Evolutionary conservation across 2,797 vertebrate genomes (phyloP), one percentile per base, ranked within the genome.

Genomic region (Eulemur rubriventer): DNA sequence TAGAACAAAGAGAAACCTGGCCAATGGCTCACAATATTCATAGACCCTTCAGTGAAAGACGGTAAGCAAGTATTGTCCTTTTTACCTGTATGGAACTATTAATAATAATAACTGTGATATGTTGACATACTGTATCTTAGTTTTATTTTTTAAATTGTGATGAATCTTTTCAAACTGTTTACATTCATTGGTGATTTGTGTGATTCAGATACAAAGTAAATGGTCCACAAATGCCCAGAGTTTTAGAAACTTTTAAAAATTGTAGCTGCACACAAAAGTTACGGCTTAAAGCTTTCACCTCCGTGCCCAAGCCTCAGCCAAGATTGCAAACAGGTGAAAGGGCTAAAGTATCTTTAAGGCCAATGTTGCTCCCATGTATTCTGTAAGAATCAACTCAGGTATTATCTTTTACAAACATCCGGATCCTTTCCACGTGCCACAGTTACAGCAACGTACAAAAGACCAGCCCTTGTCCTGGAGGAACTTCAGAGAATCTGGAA

Each of bases 401-500:
- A 33, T 52, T 8, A 28, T 41, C 55, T 57, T 70, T 86, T 70
- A 82, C 22, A 81, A 85, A 61, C 26, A 55, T 55, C 13, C 70
- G 35, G 55, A 69, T 80, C n/a, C 57, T 75, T 41, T 61, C 16
- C 50, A 8, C 17, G n/a, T 20, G 17, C n/a, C 55, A 72, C 28
- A 82, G 26, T 76, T 78, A 65, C 20, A 87, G 41, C 30, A 30
- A 1, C 1, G 1, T 48, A 35, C n/a, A 57, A 65, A 80, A 92
- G 43, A 82, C 28, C 63, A 95, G 91, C 13, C 24, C 41, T 38
- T 91, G 41, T 72, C n/a, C 41, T 78, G 75, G 67, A 90, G 52
- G 65, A 93, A 91, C 63, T 35, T 88, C 41, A 79, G 70, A 91
- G 41, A 94, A 52, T 30, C 33, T 95, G 24, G 48, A 63, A 78